A percentile compares a stretch with the other conserved stretches of the same genome.
These are phyloP conservation scores for Columba livia DNA, from an alignment of 2,113 vertebrate species.

Conservation along the genomic window DNA sequence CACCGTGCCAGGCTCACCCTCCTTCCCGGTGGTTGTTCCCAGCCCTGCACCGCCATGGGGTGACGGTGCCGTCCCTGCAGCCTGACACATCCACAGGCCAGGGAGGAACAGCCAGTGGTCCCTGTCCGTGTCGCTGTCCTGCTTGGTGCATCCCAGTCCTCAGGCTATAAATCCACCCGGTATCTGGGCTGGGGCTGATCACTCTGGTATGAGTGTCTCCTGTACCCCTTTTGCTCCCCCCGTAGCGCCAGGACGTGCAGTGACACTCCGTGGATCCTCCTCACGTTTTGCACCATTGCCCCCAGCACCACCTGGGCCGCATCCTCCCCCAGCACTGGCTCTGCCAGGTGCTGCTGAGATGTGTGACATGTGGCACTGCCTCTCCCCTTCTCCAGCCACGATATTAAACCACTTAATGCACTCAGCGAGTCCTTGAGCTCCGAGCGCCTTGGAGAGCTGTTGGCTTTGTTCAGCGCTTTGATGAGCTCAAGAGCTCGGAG, in stretches of 20 bases:
- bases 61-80: not conserved
- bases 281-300: accelerated
- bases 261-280: not conserved
- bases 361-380: too few species aligned
- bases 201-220: not conserved
- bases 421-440: too few species aligned
- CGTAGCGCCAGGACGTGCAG: accelerated
- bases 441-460: too few species aligned
- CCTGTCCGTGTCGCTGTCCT: not conserved
- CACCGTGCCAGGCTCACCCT: not conserved
- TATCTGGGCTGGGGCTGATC: not conserved
- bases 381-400: too few species aligned
- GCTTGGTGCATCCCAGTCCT: not conserved
- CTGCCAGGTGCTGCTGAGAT: too few species aligned
- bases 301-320: not conserved
- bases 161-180: not conserved
- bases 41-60: not conserved
- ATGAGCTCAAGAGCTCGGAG: too few species aligned
- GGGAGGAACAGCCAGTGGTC: not conserved
- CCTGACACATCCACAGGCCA: not conserved
- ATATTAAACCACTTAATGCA: too few species aligned
- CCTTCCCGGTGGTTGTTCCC: not conserved
- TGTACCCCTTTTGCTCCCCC: too few species aligned
- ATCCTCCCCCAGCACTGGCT: not conserved
- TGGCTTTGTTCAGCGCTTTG: too few species aligned